phyloP scores from a whole-genome alignment of 2,888 invertebrate species.

The Drosophila demipolita region DNA sequence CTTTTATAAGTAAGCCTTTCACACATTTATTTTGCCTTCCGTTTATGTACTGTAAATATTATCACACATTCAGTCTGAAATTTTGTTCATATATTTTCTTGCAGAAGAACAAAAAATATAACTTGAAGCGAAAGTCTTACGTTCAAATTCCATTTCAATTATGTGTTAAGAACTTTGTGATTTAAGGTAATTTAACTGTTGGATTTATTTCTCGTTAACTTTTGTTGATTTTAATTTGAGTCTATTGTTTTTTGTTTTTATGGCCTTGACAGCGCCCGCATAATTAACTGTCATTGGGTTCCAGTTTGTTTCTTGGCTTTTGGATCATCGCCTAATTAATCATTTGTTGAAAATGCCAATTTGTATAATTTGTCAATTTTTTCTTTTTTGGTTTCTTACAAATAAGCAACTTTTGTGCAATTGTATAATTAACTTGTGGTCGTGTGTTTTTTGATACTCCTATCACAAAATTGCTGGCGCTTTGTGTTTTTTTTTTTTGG shows the following conservation, averaged over 20 bases:
- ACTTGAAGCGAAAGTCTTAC: neutral
- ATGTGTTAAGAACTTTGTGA: neutral
- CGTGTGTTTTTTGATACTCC: constrained; percentile 25
- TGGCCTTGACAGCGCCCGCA: constrained; percentile 57
- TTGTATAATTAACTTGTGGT: constrained; percentile 50
- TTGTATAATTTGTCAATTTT: constrained; percentile 33
- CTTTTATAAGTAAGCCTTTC: too few relatives aligned
- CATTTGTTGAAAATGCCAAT: constrained; percentile 65
- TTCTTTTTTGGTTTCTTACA: constrained; percentile 45
- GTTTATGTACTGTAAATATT: neutral
- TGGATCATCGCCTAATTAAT: constrained; percentile 69
- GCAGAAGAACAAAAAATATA: neutral
- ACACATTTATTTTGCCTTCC: neutral
- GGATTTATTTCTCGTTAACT: neutral
- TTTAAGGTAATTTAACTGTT: neutral
- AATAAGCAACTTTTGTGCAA: constrained; percentile 66
- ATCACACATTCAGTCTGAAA: neutral
- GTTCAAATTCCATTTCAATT: neutral
- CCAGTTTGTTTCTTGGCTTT: constrained; percentile 40
- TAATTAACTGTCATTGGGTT: constrained; percentile 54
- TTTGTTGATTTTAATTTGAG: constrained; percentile 5
- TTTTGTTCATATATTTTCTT: neutral
- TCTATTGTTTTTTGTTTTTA: constrained; percentile 2
- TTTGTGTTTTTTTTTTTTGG: constrained; percentile 13
- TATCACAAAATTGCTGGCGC: constrained; percentile 46